Evolutionary conservation across 2,797 vertebrate species (phyloP).

Genomic region (Amphiprion clarkii): DNA sequence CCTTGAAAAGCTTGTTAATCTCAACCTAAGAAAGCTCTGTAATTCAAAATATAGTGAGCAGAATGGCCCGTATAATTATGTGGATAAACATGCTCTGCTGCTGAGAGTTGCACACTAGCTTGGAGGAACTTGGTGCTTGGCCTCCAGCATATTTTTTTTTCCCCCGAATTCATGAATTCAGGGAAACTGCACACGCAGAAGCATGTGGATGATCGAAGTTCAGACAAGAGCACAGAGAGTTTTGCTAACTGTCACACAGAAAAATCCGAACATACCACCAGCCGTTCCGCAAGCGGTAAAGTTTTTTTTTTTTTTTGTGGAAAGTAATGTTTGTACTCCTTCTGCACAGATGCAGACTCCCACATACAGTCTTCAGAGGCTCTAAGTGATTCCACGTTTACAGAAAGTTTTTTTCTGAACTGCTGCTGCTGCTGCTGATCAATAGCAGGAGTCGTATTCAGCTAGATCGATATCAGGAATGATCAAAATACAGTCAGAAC

Average conservation of each 20-base stretch:
- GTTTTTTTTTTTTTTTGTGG: not conserved
- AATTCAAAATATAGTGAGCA: not conserved
- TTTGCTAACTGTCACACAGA: no score
- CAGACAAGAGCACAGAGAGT: no score
- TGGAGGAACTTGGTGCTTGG: conserved; percentile 22
- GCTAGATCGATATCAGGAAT: conserved; percentile 57
- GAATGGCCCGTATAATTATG: conserved; percentile 9
- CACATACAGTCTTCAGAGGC: conserved; percentile 22
- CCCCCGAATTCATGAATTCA: conserved; percentile 52
- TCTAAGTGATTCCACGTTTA: conserved; percentile 51
- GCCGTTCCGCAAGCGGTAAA: not conserved
- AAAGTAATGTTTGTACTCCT: not conserved
- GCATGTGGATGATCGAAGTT: not conserved
- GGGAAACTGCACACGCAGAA: not conserved
- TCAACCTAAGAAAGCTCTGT: not conserved
- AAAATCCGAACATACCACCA: not conserved
- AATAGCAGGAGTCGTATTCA: conserved; percentile 32
- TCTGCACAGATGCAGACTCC: conserved; percentile 6
- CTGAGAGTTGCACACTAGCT: conserved; percentile 22
- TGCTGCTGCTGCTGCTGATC: conserved; percentile 45
- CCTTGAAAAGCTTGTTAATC: conserved; percentile 5
- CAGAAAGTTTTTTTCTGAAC: conserved; percentile 34
- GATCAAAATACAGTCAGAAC: conserved; percentile 44
- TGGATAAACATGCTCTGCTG: conserved; percentile 26
- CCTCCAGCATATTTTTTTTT: conserved; percentile 26